Percentiles rank a stretch among this genome's conserved stretches.
These are phyloP conservation scores for Podiceps cristatus DNA, from an alignment of 2,113 vertebrate species.

Conservation along the genomic window DNA sequence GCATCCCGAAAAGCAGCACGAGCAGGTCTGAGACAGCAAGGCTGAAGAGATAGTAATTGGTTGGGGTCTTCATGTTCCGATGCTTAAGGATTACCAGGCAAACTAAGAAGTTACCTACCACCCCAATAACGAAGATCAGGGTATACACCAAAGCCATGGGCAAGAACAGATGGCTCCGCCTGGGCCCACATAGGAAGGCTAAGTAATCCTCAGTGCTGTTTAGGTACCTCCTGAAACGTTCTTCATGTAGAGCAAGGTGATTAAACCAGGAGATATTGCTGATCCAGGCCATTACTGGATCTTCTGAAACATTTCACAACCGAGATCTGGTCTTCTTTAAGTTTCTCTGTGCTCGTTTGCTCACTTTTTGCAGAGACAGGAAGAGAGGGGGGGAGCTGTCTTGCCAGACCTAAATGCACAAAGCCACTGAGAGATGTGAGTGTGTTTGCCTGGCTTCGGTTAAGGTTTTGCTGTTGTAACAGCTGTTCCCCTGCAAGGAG, in stretches of 20 bases:
- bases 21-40: conserved; percentile 91
- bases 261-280: conserved; percentile 61
- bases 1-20: conserved; percentile 92
- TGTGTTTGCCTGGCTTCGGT: background rate
- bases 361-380: background rate
- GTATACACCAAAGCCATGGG: conserved; percentile 75
- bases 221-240: conserved; percentile 42
- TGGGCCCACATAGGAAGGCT: conserved; percentile 76
- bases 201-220: conserved; percentile 82
- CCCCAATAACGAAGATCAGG: conserved; percentile 87
- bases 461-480: conserved; percentile 6
- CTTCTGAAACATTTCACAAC: background rate
- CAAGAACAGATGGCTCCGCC: conserved; percentile 73
- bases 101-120: conserved; percentile 88
- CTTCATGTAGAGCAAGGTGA: conserved; percentile 23
- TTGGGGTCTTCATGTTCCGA: conserved; percentile 90
- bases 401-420: background rate
- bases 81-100: conserved; percentile 91
- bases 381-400: background rate
- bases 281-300: conserved; percentile 46
- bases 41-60: conserved; percentile 96
- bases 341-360: background rate
- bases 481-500: conserved; percentile 47
- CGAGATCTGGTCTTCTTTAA: background rate
- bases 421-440: background rate